Percentiles rank a stretch among this genome's conserved stretches.
These are phyloP conservation scores for Myotis vivesi DNA, from an alignment of 2,797 vertebrate genomes.

Conservation along the genomic window DNA sequence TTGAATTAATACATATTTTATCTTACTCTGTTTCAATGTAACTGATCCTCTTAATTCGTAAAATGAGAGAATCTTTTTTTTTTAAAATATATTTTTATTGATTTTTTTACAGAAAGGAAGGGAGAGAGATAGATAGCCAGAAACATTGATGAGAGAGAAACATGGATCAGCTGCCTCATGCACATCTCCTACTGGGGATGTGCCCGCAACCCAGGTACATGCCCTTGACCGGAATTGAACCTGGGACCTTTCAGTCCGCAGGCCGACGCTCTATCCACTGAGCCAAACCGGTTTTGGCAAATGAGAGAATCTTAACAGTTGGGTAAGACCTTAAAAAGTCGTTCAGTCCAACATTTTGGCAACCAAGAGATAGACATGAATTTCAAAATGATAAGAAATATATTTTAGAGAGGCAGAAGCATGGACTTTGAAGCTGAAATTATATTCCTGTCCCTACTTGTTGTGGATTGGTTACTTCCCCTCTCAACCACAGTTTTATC, in stretches of 20 bases:
- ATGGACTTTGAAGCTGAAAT: neutral
- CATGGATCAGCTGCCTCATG: too few relatives aligned
- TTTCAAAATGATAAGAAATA: constrained; percentile 28
- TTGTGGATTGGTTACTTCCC: neutral
- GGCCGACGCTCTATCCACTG: too few relatives aligned
- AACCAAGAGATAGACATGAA: neutral
- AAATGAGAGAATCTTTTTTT: neutral
- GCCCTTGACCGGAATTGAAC: too few relatives aligned
- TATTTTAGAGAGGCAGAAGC: neutral
- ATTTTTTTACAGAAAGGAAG: too few relatives aligned
- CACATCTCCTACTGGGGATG: too few relatives aligned
- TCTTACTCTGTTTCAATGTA: neutral
- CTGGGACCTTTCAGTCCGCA: too few relatives aligned
- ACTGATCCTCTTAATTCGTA: neutral
- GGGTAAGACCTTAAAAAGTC: neutral
- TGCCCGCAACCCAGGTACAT: too few relatives aligned
- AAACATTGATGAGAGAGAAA: too few relatives aligned
- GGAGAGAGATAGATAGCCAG: too few relatives aligned
- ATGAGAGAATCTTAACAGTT: neutral
- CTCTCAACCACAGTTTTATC: neutral
- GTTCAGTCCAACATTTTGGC: neutral
- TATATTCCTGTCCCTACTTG: neutral
- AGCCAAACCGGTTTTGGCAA: too few relatives aligned
- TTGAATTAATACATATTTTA: constrained; percentile 11
- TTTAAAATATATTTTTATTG: too few relatives aligned